Evolutionary conservation across 2,113 vertebrate species (phyloP), one percentile per base, ranked within the genome.

Genomic region (Micromys minutus): DNA sequence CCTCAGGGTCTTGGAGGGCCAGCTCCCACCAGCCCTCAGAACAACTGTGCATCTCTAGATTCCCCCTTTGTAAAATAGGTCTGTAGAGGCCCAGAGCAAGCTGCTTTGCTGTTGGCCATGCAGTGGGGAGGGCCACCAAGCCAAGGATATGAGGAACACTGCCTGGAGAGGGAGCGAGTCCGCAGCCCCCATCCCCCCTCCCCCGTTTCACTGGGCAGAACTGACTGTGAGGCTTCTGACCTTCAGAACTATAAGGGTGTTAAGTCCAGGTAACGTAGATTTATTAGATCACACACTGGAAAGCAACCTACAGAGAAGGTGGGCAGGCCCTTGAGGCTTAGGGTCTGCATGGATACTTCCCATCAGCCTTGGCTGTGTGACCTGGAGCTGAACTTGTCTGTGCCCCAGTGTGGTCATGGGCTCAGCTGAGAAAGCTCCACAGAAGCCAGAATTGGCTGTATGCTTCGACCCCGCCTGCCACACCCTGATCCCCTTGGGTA

Each of bases 71-170:
- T 1, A 3, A 77, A 24, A 31, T 8, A 31, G 63, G 5, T 65
- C 29, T 31, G 74, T 45, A 6, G 89, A 71, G 39, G 31, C 2
- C 19, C 7, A 11, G 9, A 24, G 84, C 71, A 24, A 9, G 67
- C 17, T 34, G 71, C 67, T 31, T 13, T 29, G 55, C 52, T 31
- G 29, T 69, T 83, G 55, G 31, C 61, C 63, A 9, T 50, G 71
- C 15, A 71, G 34, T n/a, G 55, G 55, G 67, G 39, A 61, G 12
- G 24, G 45, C 63, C 42, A 47, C 61, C 7, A 2, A 22, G 39
- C 6, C 36, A 83, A 16, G n/a, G 80, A 2, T 31, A 0, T 36
- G 34, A 63, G 50, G 17, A n/a, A 17, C 0, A 3, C 19, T 17
- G 21, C 55, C 90, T 47, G 72, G n/a, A 31, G n/a, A 55, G 31